Evolutionary conservation across 2,797 vertebrate species (phyloP).

Genomic region (Phaenicophaeus curvirostris): DNA sequence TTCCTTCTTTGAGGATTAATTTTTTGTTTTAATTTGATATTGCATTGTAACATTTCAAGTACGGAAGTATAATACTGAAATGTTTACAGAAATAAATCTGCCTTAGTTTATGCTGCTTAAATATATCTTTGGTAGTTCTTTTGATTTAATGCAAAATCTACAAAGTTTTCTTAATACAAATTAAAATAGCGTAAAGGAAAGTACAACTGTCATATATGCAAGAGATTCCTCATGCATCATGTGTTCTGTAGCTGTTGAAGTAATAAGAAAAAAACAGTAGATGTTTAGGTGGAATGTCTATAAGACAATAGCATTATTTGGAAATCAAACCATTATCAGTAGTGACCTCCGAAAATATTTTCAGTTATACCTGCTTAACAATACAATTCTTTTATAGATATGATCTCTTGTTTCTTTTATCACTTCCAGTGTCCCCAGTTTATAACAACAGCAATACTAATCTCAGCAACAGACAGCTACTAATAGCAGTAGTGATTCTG

Average conservation of each 20-base stretch:
- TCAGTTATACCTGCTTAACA: neutral
- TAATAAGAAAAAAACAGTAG: neutral
- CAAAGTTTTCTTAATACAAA: neutral
- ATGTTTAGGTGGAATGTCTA: neutral
- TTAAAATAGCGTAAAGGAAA: neutral
- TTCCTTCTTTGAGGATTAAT: neutral
- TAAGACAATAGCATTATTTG: neutral
- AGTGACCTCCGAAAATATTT: neutral
- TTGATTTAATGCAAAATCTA: neutral
- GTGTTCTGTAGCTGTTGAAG: neutral
- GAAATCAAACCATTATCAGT: neutral
- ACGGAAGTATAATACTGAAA: neutral
- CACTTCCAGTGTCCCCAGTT: neutral
- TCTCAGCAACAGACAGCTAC: neutral
- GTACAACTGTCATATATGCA: neutral
- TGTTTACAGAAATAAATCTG: neutral
- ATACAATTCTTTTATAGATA: neutral
- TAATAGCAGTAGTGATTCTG: neutral
- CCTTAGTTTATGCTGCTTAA: neutral
- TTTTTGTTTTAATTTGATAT: neutral
- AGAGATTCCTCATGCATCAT: neutral
- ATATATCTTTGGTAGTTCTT: neutral
- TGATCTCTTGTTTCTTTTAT: neutral
- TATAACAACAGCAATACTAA: neutral
- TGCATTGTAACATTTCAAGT: neutral